Base-by-base conservation (phyloP, 2,797 vertebrate genomes). In the Pangasius djambal region DNA sequence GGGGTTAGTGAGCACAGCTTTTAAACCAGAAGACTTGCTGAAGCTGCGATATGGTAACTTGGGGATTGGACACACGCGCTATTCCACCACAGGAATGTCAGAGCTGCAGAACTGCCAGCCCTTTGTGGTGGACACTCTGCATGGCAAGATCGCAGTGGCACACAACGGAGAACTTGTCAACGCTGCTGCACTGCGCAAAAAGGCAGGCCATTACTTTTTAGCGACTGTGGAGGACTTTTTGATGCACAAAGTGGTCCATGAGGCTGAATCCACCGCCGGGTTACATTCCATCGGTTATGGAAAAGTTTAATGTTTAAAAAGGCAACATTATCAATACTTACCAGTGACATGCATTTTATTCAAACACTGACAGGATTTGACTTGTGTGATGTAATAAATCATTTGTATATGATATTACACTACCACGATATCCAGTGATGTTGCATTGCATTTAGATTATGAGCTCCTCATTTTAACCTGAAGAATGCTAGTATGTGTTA, bases 101-200 rank as follows among this genome's bases (percentile, higher is more conserved):
- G 99, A 98, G 92, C 95, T 99, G 93, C 98, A 99, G 95, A 99
- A 99, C 94, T 99, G 99, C 93, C 99, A 99, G 93, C 99, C 99
- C 3, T 99, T 99, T 91, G 98, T 99, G 8, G 99, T 99, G 89
- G 98, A 99, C 92, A 99, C 97, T 0, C 97, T 99, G 87, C 98
- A 99, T 4, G 99, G 99, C 88, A 97, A 97, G 95, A 99, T 99
- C 0, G 99, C 98, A 0, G 98, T 99, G 65, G 98, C 98, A 0
- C 99, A 99, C 94, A 99, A 99, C 0, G 98, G 99, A 8, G 98
- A 99, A 93, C 93, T 99, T 52, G 96, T 99, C 34, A 99, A 99
- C 15, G 97, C 99, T 84, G 91, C 94, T 2, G 96, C 94, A 0
- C 94, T 99, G 91, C 95, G 97, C 89, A 97, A 95, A 92, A 98